Evolutionary conservation across 2,797 vertebrate species (phyloP), one percentile per base, ranked within the genome.

Genomic region (Bradypodion ventrale): DNA sequence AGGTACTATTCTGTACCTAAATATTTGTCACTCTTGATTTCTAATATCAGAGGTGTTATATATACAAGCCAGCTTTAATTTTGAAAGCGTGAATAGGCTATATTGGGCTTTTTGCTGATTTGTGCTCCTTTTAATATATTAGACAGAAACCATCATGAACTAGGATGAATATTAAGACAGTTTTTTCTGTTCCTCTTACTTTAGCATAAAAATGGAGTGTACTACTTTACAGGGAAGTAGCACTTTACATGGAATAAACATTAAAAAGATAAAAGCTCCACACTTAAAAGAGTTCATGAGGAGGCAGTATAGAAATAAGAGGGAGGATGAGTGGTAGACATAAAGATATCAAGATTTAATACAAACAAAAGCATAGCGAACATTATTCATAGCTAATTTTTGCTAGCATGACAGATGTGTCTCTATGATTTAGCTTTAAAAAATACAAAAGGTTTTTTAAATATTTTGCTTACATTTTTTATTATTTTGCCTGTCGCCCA

Each of bases 1-100:
- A 52, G 52, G 52, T 15, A 19, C 19, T 15, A 52, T 15, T 56
- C 52, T 21, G 52, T 21, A 19, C 13, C 52, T 56, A 13, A 56
- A 56, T 56, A 56, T 15, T 19, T 16, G 16, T 19, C 78, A 76
- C 49, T 10, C 69, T 68, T 60, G 29, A 62, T 75, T 75, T 85
- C 73, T 75, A 85, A 75, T 74, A 76, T 2, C 23, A 76, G 65
- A 85, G 52, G 78, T 69, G 78, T 10, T 69, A 56, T 56, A 27
- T 35, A 69, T 81, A 44, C 27, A 85, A 81, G 42, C 40, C 5
- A n/a, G 5, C n/a, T 63, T 79, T 49, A 7, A 10, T 63, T 63
- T 79, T 29, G 29, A 37, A 73, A 42, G 21, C 40, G 23, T 62
- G 35, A 85, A 44, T 37, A 40, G 49, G 19, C 7, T 62, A 21